Conservation (phyloP, 2,888 invertebrate genomes). For the Tricholauxania praeusta region DNA sequence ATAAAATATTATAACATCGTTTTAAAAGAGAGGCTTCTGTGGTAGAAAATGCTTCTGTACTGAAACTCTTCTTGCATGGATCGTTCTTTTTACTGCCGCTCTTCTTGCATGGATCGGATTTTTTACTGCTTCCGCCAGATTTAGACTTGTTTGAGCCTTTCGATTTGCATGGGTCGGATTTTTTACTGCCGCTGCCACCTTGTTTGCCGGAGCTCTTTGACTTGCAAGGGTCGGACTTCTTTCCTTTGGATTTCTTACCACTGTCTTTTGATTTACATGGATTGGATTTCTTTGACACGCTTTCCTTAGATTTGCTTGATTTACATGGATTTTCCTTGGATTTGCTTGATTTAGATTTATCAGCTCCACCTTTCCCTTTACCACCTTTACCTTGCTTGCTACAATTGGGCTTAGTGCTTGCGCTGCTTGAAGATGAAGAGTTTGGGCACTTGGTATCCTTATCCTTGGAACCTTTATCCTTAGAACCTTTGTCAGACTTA, state of each 20-base stretch:
- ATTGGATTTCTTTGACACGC: background rate
- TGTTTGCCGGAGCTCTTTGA: too few relatives aligned
- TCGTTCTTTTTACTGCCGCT: background rate
- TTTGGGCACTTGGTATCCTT: slow-evolving; percentile 18
- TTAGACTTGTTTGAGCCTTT: too few relatives aligned
- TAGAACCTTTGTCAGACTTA: background rate
- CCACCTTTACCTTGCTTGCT: background rate
- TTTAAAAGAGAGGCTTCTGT: background rate
- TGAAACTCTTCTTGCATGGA: slow-evolving; percentile 30
- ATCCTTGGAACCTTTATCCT: background rate
- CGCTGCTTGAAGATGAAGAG: slow-evolving; percentile 5
- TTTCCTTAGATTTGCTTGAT: background rate
- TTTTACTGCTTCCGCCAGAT: too few relatives aligned
- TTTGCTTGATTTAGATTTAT: background rate
- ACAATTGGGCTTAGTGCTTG: slow-evolving; percentile 32
- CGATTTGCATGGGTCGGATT: background rate
- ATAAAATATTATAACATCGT: background rate
- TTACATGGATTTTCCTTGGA: background rate
- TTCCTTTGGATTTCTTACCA: too few relatives aligned
- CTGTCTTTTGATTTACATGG: background rate
- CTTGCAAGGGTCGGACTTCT: background rate
- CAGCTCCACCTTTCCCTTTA: background rate
- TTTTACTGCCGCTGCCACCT: background rate
- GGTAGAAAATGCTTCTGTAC: slow-evolving; percentile 17
- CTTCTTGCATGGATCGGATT: too few relatives aligned